These are phyloP conservation scores for Drosophila vallismaia DNA, from an alignment of 2,888 invertebrate genomes.

Conservation along the genomic window DNA sequence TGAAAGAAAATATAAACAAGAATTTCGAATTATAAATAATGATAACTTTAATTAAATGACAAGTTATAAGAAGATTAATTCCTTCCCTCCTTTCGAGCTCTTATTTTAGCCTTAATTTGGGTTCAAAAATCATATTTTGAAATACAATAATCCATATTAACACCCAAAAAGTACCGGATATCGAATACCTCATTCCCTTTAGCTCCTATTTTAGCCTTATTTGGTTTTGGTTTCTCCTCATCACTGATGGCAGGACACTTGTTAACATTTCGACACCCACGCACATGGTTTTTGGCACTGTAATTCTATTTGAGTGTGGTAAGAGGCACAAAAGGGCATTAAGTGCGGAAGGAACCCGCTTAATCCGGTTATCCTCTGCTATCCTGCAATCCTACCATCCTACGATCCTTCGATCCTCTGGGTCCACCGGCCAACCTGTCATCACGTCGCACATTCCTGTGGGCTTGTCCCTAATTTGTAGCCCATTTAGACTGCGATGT, in stretches of 20 bases:
- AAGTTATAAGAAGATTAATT: too few species aligned
- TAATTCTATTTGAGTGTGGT: conserved; percentile 62
- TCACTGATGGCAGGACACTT: conserved; percentile 70
- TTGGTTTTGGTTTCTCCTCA: background rate
- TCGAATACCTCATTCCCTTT: background rate
- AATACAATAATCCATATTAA: too few species aligned
- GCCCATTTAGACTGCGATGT: conserved; percentile 64
- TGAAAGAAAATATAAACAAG: background rate
- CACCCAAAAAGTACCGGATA: background rate
- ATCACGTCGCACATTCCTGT: conserved; percentile 66
- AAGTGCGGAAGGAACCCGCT: conserved; percentile 55
- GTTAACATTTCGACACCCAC: conserved; percentile 80
- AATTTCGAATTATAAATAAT: too few species aligned
- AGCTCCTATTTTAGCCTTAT: background rate
- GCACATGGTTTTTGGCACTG: conserved; percentile 64
- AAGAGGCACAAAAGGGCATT: conserved; percentile 5
- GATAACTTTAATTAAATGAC: too few species aligned
- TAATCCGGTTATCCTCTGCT: conserved; percentile 37
- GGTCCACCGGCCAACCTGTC: conserved; percentile 48
- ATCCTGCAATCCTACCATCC: background rate
- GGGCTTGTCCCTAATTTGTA: conserved; percentile 74
- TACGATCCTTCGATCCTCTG: conserved; percentile 42
- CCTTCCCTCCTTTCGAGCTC: background rate
- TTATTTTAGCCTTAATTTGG: background rate
- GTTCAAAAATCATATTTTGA: background rate